These are phyloP conservation scores for Erebia aethiops DNA, from an alignment of 2,888 invertebrate genomes.

Conservation along the genomic window DNA sequence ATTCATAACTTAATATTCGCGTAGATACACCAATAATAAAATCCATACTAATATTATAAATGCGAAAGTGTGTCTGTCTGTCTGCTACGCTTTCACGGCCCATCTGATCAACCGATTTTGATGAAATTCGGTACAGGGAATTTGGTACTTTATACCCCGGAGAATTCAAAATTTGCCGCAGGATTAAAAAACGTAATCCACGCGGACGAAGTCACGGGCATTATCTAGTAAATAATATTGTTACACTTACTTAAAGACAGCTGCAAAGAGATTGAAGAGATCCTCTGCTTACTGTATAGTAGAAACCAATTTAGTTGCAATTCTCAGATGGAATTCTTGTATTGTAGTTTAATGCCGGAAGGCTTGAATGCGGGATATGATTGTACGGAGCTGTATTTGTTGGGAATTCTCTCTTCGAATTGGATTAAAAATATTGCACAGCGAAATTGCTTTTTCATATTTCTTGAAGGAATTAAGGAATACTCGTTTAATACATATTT, in stretches of 20 bases:
- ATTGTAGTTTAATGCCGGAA: constrained; percentile 17
- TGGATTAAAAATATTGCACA: constrained; percentile 10
- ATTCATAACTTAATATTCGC: no score
- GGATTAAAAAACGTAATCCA: no score
- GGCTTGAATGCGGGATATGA: constrained; percentile 12
- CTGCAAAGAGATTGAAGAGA: constrained; percentile 6
- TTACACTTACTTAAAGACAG: neutral
- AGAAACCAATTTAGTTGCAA: constrained; percentile 18
- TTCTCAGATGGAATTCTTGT: constrained; percentile 16
- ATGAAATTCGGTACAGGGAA: no score
- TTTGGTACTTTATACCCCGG: no score
- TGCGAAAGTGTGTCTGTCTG: neutral
- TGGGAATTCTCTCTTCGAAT: constrained; percentile 1
- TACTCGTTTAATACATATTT: neutral
- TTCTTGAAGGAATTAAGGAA: neutral
- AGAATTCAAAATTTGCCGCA: no score
- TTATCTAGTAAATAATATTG: no score
- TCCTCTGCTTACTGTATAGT: constrained; percentile 5
- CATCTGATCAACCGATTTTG: neutral
- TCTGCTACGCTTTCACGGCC: no score
- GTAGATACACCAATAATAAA: no score
- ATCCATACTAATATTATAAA: neutral
- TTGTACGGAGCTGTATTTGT: constrained; percentile 9
- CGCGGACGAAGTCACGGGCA: no score
- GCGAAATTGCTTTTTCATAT: neutral